phyloP scores from a whole-genome alignment of 2,113 vertebrate species.

The Thamnaconus septentrionalis region DNA sequence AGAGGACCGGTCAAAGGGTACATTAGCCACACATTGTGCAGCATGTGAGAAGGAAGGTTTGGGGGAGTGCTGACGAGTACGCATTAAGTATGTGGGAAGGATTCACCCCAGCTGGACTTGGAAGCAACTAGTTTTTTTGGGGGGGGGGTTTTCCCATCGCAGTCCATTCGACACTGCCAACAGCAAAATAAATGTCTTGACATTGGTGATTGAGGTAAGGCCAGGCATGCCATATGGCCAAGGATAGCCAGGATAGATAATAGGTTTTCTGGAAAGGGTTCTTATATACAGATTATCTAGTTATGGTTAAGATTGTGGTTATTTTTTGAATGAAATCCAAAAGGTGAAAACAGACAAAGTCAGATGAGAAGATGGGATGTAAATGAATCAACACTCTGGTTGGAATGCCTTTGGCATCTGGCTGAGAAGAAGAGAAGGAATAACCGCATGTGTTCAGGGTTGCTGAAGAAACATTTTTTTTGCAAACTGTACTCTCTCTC shows the following conservation, averaged over 20 bases:
- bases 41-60: constrained; percentile 24
- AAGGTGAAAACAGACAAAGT: not conserved
- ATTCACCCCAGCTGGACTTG: constrained; percentile 47
- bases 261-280: constrained; percentile 12
- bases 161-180: constrained; percentile 46
- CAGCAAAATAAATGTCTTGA: constrained; percentile 37
- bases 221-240: constrained; percentile 37
- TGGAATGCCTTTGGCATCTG: not conserved
- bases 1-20: constrained; percentile 13
- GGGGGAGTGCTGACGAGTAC: constrained; percentile 15
- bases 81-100: constrained; percentile 35
- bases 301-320: constrained; percentile 15
- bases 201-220: constrained; percentile 40
- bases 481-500: too few relatives aligned
- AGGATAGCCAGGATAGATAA: constrained; percentile 23
- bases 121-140: constrained; percentile 4
- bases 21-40: constrained; percentile 9
- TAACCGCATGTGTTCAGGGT: too few relatives aligned
- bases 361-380: not conserved
- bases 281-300: constrained; percentile 10
- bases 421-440: too few relatives aligned
- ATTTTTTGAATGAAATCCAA: not conserved
- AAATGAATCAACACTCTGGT: constrained; percentile 6
- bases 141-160: constrained; percentile 34
- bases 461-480: too few relatives aligned